Evolutionary conservation across 2,797 vertebrate species (phyloP), one percentile per base, ranked within the genome.

Genomic region (Loris lydekkerianus): DNA sequence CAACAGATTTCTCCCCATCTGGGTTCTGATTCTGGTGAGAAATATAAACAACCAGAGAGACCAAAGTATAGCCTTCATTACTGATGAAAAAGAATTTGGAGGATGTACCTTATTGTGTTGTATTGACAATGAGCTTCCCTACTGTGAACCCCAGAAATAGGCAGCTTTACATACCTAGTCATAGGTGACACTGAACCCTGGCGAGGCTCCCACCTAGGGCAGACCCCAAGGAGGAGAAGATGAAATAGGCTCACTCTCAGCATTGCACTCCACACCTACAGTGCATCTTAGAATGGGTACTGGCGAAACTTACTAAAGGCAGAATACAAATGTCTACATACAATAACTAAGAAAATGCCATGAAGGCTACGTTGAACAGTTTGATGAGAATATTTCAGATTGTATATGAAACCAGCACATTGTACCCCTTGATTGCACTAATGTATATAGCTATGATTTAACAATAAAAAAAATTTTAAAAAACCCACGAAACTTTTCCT

Each of bases 101-200:
- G 82, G 14, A n/a, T 70, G 2, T 0, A 56, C 17, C 8, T 37
- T 83, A 29, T 4, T 53, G 9, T 67, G 18, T 14, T 67, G 18
- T 14, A 10, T 29, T 10, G 4, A 10, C 15, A 37, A 9, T 14
- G 25, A 56, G 11, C 40, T 78, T 60, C 65, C 72, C 89, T 82
- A 61, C 43, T 83, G 65, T 77, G 21, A 95, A 65, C 21, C 3
- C 56, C 49, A 86, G 60, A 56, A 76, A 81, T 92, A 83, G 87
- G 70, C 72, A 60, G 40, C 29, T 76, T 78, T 75, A 18, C 2
- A 49, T 23, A 61, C 37, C 63, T 8, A 37, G 53, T 46, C 10
- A 13, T 1, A 0, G 40, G 10, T 3, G 17, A 53, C 3, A 0
- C 18, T 78, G n/a, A 21, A 63, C 56, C 21, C 40, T 5, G 25